phyloP scores from a whole-genome alignment of 2,888 invertebrate species.

The Diploptera punctata region DNA sequence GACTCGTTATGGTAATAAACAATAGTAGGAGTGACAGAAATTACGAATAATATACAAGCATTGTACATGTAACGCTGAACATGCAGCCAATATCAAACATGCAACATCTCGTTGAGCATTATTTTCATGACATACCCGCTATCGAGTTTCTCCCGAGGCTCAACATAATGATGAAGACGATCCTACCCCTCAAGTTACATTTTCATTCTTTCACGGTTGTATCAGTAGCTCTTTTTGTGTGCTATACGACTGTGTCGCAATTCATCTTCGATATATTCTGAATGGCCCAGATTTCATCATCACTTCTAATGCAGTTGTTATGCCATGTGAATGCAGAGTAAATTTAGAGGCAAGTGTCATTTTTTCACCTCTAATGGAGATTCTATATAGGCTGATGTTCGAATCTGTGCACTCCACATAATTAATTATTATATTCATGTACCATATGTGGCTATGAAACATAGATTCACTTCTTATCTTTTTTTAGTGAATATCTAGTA shows the following conservation, averaged over 20 bases:
- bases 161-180: neutral
- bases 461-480: neutral
- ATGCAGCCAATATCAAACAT: too few species aligned
- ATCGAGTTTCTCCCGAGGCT: neutral
- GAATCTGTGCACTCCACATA: neutral
- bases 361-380: neutral
- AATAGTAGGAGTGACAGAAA: too few species aligned
- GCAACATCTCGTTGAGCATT: too few species aligned
- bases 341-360: neutral
- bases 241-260: neutral
- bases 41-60: too few species aligned
- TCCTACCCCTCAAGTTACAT: neutral
- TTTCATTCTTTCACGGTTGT: neutral
- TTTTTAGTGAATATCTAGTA: neutral
- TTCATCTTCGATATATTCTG: neutral
- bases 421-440: neutral
- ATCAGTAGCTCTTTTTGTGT: neutral
- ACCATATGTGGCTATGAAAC: neutral
- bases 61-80: too few species aligned
- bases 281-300: neutral
- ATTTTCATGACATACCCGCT: too few species aligned
- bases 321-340: neutral
- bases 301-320: neutral
- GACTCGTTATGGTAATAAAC: too few species aligned
- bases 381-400: neutral